phyloP scores from a whole-genome alignment of 2,113 vertebrate genomes.

The Isurus oxyrinchus region DNA sequence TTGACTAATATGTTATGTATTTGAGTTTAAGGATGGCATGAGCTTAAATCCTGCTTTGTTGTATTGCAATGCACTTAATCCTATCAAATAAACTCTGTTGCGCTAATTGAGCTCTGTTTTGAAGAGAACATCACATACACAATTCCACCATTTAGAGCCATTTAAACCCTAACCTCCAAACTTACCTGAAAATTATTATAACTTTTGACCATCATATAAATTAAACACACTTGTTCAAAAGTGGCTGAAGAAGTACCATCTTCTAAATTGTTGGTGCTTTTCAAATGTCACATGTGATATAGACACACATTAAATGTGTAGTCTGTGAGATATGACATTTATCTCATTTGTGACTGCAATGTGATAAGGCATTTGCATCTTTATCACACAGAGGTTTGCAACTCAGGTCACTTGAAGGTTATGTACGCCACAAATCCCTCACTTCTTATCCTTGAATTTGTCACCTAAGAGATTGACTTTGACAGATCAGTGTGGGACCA shows the following conservation, averaged over 20 bases:
- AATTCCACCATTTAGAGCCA: not conserved
- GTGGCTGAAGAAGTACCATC: constrained; percentile 7
- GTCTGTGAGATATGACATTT: constrained; percentile 31
- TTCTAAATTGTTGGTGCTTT: not conserved
- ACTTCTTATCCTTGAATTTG: constrained; percentile 21
- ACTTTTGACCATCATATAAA: not conserved
- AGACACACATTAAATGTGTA: constrained; percentile 11
- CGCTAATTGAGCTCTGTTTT: not conserved
- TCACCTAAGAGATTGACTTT: not conserved
- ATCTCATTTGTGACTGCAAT: constrained; percentile 18
- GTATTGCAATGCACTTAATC: not conserved
- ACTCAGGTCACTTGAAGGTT: constrained; percentile 19
- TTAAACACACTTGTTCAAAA: not conserved
- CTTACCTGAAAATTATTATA: not conserved
- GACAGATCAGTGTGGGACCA: not conserved
- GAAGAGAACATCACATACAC: not conserved
- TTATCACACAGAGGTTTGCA: constrained; percentile 26
- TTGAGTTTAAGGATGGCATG: not conserved
- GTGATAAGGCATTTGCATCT: constrained; percentile 26
- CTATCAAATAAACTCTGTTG: not conserved
- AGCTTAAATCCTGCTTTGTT: not conserved
- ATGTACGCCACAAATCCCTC: constrained; percentile 8
- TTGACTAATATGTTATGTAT: not conserved
- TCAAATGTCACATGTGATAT: constrained; percentile 12
- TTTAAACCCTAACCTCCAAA: not conserved